phyloP scores from a whole-genome alignment of 2,888 invertebrate genomes.

The Platycheirus rosarum region DNA sequence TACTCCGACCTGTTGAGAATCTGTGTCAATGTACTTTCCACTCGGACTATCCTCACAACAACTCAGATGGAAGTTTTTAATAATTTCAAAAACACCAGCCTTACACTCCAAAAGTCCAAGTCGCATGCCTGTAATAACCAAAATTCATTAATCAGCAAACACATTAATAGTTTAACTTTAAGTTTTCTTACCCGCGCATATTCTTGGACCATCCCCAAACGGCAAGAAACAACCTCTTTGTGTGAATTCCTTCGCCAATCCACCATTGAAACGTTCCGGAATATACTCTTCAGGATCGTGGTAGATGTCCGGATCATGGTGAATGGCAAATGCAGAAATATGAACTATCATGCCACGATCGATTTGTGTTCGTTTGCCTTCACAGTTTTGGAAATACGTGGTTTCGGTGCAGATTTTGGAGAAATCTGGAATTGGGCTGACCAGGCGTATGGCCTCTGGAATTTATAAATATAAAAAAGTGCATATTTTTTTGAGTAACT shows the following conservation, averaged over 20 bases:
- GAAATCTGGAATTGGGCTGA: conserved; percentile 76
- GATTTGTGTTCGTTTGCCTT: conserved; percentile 74
- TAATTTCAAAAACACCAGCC: conserved; percentile 76
- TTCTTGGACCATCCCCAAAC: conserved; percentile 80
- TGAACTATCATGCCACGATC: conserved; percentile 77
- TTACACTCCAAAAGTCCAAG: conserved; percentile 77
- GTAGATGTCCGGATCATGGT: conserved; percentile 78
- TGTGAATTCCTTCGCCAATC: conserved; percentile 75
- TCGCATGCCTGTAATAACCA: conserved; percentile 74
- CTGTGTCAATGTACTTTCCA: conserved; percentile 59
- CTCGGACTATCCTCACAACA: conserved; percentile 44
- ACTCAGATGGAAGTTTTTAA: conserved; percentile 75
- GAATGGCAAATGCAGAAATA: conserved; percentile 80
- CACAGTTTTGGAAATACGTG: conserved; percentile 73
- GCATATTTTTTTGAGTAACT: too few relatives aligned
- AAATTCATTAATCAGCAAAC: not conserved
- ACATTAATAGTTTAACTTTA: too few relatives aligned
- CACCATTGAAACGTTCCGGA: conserved; percentile 79
- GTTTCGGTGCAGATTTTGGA: conserved; percentile 77
- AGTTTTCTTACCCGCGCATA: conserved; percentile 77
- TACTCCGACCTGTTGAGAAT: conserved; percentile 76
- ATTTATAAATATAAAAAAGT: too few relatives aligned
- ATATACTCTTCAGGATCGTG: conserved; percentile 76
- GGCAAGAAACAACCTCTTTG: conserved; percentile 78
- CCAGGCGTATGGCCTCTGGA: conserved; percentile 78